Evolutionary conservation across 2,797 vertebrate genomes (phyloP).

Genomic region (Psittacula echo): DNA sequence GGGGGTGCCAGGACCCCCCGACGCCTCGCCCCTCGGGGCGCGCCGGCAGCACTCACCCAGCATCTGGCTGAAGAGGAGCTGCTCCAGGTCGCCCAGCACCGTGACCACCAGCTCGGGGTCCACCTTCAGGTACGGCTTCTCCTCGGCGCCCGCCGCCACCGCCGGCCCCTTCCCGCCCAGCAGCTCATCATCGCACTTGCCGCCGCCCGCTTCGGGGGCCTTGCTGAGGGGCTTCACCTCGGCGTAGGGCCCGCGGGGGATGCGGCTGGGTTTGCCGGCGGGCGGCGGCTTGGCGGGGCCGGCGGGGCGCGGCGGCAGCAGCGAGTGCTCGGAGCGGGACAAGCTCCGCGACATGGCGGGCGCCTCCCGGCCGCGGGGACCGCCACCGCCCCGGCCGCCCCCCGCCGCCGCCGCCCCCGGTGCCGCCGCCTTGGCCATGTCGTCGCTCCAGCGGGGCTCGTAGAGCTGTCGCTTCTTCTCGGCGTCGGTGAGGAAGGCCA

Average conservation of each 20-base stretch:
- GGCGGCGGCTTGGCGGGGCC: slow-evolving; percentile 82
- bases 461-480: slow-evolving; percentile 95
- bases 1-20: not conserved
- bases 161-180: slow-evolving; percentile 85
- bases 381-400: slow-evolving; percentile 75
- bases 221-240: slow-evolving; percentile 96
- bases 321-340: slow-evolving; percentile 94
- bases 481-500: slow-evolving; percentile 91
- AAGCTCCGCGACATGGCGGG: slow-evolving; percentile 86
- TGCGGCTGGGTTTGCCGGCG: slow-evolving; percentile 88
- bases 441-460: slow-evolving; percentile 90
- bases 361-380: slow-evolving; percentile 53
- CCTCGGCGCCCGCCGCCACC: slow-evolving; percentile 82
- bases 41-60: slow-evolving; percentile 84
- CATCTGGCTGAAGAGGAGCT: slow-evolving; percentile 97
- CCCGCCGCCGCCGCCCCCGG: slow-evolving; percentile 62
- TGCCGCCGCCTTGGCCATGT: slow-evolving; percentile 80
- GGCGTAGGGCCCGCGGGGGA: slow-evolving; percentile 91
- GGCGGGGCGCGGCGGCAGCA: slow-evolving; percentile 75
- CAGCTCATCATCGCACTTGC: slow-evolving; percentile 93
- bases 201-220: slow-evolving; percentile 82
- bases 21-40: not conserved
- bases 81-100: slow-evolving; percentile 95
- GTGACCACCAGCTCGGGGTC: slow-evolving; percentile 97
- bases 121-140: slow-evolving; percentile 93